Base-by-base conservation (phyloP, 2,797 vertebrate genomes). In the Hemibagrus guttatus region DNA sequence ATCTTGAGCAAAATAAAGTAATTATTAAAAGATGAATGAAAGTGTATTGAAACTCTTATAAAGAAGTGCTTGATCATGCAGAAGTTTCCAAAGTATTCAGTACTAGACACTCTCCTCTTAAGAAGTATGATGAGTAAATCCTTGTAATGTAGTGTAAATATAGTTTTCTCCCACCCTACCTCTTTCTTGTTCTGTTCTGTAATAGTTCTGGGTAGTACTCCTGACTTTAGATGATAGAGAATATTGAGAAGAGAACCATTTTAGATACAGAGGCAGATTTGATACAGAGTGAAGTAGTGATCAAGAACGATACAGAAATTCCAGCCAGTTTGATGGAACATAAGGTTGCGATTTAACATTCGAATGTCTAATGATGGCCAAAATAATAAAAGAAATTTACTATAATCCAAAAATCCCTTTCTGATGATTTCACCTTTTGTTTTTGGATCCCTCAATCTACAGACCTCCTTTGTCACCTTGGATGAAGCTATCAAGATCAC, bases 401-500 rank as follows among this genome's bases (percentile, higher is more conserved):
- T n/a, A n/a, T n/a, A n/a, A n/a, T n/a, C n/a, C n/a, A n/a, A n/a
- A n/a, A n/a, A n/a, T n/a, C n/a, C n/a, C 8, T 76, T 76, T 54
- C 13, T n/a, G 39, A 78, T n/a, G 12, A 39, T 69, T 69, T 71
- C 3, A 31, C 17, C 52, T 28, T 56, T 56, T 42, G 54, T 58
- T 5, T 6, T 9, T 71, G 42, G 4, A 35, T 84, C 7, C 3
- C 66, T 81, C 42, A 19, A 9, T 59, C 81, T 6, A n/a, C 92
- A 99, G 98, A 99, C 98, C 26, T 99, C 98, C 82, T 99, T 99
- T 89, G 96, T 99, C 90, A 99, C 98, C 39, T 92, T 99, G 96
- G 98, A 99, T 90, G 97, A 99, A 95, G 98, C 98, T 87, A 99
- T 99, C 89, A 99, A 99, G 94, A 97, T 99, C 92, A 99, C 98